Evolutionary conservation across 2,888 invertebrate species (phyloP).

Genomic region (Tachystola acroxantha): DNA sequence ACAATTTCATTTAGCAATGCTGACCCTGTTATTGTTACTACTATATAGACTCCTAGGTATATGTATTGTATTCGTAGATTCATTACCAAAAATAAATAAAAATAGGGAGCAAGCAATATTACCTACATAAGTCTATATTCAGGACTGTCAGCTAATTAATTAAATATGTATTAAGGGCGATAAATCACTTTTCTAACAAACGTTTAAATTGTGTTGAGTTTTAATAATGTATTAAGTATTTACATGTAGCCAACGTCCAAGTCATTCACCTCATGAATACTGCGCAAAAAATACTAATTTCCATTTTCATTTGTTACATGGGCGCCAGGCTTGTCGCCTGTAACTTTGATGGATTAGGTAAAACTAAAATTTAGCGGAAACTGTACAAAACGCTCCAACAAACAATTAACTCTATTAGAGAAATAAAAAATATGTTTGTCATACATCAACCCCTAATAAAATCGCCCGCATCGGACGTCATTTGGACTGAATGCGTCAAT

Average conservation of each 20-base stretch:
- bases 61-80: too few relatives aligned
- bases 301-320: neutral
- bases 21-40: too few relatives aligned
- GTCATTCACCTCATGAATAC: constrained; percentile 8
- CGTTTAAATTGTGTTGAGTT: neutral
- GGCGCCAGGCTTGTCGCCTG: constrained; percentile 8
- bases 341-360: constrained; percentile 16
- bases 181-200: neutral
- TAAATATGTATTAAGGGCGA: too few relatives aligned
- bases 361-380: constrained; percentile 12
- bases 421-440: constrained; percentile 5
- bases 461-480: constrained; percentile 40
- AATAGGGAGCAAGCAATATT: too few relatives aligned
- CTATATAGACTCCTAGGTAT: too few relatives aligned
- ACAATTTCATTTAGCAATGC: too few relatives aligned
- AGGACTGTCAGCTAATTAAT: too few relatives aligned
- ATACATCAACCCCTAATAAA: constrained; percentile 23
- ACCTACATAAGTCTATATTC: too few relatives aligned
- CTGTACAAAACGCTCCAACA: constrained; percentile 1
- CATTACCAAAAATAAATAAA: too few relatives aligned
- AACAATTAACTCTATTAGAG: constrained; percentile 8
- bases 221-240: neutral
- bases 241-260: constrained; percentile 1
- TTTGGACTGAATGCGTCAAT: constrained; percentile 42
- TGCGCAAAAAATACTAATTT: constrained; percentile 6